Evolutionary conservation across 2,888 invertebrate genomes (phyloP), one percentile per base, ranked within the genome.

Genomic region (Yponomeuta malinellus): DNA sequence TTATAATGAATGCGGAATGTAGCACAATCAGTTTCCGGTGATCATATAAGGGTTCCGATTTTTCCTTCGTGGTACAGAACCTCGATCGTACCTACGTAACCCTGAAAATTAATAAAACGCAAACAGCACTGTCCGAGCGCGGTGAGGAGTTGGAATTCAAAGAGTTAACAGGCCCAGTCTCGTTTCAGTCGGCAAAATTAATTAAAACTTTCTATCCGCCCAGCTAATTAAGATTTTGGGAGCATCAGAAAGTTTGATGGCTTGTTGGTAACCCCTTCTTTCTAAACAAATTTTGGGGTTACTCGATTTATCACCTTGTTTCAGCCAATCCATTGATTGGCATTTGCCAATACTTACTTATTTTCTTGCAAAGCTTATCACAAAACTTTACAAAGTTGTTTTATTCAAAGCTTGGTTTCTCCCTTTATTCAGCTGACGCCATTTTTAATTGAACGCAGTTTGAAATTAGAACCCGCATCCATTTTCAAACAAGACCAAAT

Each of bases 181-280:
- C 68, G 70, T 70, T 70, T 64, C 68, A 64, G 68, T 70, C 68
- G 64, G 37, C 70, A 68, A 72, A 72, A 68, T 72, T 72, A 72
- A 72, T 72, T 72, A 72, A 72, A 72, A 72, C 70, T 72, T 72
- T 72, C 63, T 67, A 70, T 72, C 70, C 68, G 72, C 68, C 31
- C 66, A 63, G 63, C 68, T 70, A 70, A 72, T 70, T 70, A 70
- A 68, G 66, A 70, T 72, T 72, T 64, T 64, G 67, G 68, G 63
- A 70, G 67, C 65, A 65, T 65, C 65, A 10, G 12, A 65, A 65
- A 65, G 65, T 65, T 37, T 43, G 43, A 23, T 10, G n/a, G 37
- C 68, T 48, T 48, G 23, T 68, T 43, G 68, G n/a, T n/a, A n/a
- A 48, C 48, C 68, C 5, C 52, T n/a, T 68, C 68, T 29, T 68